Conservation (phyloP, 1,140 invertebrate genomes). For the Rhizoglyphus robini region DNA sequence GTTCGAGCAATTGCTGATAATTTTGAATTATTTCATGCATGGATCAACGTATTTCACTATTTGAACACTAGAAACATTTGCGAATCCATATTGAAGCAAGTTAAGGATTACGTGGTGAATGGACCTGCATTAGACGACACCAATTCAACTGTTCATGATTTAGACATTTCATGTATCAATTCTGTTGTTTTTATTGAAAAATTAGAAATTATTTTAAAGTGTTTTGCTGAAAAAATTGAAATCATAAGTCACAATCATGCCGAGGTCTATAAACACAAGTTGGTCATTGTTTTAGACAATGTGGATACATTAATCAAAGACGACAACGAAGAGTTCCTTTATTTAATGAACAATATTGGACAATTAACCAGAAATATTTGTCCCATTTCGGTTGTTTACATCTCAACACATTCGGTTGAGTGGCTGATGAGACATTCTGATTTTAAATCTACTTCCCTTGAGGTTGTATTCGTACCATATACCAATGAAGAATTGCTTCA, state of each 20-base stretch:
- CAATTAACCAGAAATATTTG: not conserved
- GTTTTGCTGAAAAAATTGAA: not conserved
- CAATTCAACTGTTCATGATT: not conserved
- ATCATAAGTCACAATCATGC: not conserved
- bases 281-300: not conserved
- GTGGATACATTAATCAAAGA: not conserved
- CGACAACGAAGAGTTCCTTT: not conserved
- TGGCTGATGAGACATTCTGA: not conserved
- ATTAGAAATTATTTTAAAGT: not conserved
- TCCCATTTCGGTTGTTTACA: not conserved
- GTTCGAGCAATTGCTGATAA: not conserved
- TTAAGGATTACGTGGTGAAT: not conserved
- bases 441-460: not conserved
- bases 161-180: not conserved
- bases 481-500: not conserved
- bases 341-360: not conserved
- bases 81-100: slow-evolving; percentile 2
- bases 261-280: not conserved
- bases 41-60: not conserved
- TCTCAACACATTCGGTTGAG: slow-evolving; percentile 4
- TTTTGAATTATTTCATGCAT: not conserved
- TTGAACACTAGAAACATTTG: not conserved
- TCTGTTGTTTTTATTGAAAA: not conserved
- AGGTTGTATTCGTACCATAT: slow-evolving; percentile 3
- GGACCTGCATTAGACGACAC: too few relatives aligned